These are phyloP conservation scores for Cordylochernes scorpioides DNA, from an alignment of 2,888 invertebrate species.

Conservation along the genomic window DNA sequence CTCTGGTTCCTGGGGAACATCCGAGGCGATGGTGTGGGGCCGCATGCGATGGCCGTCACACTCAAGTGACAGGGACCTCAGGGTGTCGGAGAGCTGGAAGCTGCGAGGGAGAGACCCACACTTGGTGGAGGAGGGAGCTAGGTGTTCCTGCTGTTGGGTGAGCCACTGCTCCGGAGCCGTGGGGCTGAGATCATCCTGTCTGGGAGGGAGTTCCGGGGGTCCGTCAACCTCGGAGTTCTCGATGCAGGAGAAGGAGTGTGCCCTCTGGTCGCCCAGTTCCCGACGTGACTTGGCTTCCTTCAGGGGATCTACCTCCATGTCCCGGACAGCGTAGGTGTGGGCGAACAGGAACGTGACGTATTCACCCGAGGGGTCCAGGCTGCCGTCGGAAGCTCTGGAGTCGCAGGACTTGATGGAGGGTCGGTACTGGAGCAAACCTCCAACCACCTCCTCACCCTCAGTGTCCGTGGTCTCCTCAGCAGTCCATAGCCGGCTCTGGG, in stretches of 20 bases:
- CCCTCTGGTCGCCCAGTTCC: too few species aligned
- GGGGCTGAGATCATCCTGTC: slow-evolving; percentile 24
- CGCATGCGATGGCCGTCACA: slow-evolving; percentile 19
- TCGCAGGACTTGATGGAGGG: slow-evolving; percentile 5
- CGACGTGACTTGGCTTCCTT: slow-evolving; percentile 12
- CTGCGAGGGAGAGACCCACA: slow-evolving; percentile 49
- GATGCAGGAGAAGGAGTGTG: slow-evolving; percentile 16
- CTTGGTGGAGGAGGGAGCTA: slow-evolving; percentile 37
- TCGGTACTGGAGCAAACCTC: slow-evolving; percentile 5
- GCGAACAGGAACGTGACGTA: slow-evolving; percentile 15
- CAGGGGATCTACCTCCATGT: neutral
- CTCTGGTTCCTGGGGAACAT: slow-evolving; percentile 30
- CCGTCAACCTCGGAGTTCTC: slow-evolving; percentile 12
- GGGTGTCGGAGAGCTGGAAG: slow-evolving; percentile 31
- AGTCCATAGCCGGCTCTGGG: slow-evolving; percentile 1
- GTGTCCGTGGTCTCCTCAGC: slow-evolving; percentile 18
- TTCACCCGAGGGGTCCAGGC: slow-evolving; percentile 11
- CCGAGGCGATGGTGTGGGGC: slow-evolving; percentile 42
- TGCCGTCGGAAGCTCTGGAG: slow-evolving; percentile 5
- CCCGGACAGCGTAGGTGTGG: slow-evolving; percentile 9
- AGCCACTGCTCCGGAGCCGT: slow-evolving; percentile 41
- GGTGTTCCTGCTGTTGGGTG: slow-evolving; percentile 38
- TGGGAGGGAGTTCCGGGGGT: slow-evolving; percentile 3
- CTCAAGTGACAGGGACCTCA: too few species aligned
- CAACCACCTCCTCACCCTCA: slow-evolving; percentile 15